phyloP scores from a whole-genome alignment of 2,797 vertebrate species.

The Anguilla marmorata region DNA sequence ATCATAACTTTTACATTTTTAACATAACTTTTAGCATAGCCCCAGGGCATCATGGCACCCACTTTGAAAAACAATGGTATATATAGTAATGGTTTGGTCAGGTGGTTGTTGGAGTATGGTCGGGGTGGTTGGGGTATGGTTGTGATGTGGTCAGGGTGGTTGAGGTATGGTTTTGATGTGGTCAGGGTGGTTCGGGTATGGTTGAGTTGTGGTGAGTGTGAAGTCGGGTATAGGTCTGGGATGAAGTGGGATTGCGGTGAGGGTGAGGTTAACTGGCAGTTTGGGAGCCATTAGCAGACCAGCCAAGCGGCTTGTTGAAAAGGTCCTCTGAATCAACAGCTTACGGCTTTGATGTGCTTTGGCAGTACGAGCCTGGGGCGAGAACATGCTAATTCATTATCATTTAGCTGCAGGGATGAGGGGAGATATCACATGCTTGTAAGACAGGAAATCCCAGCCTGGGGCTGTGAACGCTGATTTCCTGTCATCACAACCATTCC shows the following conservation, averaged over 20 bases:
- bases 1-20: too few species aligned
- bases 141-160: background rate
- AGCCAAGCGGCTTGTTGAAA: background rate
- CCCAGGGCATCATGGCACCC: too few species aligned
- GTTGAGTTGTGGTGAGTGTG: background rate
- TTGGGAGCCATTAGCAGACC: background rate
- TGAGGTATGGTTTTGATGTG: background rate
- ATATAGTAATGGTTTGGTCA: background rate
- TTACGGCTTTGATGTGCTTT: background rate
- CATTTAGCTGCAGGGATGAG: background rate
- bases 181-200: background rate
- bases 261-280: background rate
- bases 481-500: constrained; percentile 25
- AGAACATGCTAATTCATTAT: constrained; percentile 23
- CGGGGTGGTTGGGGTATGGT: background rate
- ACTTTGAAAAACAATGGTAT: too few species aligned
- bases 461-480: constrained; percentile 10
- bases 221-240: background rate
- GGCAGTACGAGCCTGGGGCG: background rate
- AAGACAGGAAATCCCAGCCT: constrained; percentile 25
- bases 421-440: constrained; percentile 3
- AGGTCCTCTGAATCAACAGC: background rate
- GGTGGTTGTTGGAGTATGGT: background rate
- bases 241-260: background rate
- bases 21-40: too few species aligned